These are phyloP conservation scores for Ptiloglossa arizonensis DNA, from an alignment of 1,140 invertebrate genomes.

Conservation along the genomic window DNA sequence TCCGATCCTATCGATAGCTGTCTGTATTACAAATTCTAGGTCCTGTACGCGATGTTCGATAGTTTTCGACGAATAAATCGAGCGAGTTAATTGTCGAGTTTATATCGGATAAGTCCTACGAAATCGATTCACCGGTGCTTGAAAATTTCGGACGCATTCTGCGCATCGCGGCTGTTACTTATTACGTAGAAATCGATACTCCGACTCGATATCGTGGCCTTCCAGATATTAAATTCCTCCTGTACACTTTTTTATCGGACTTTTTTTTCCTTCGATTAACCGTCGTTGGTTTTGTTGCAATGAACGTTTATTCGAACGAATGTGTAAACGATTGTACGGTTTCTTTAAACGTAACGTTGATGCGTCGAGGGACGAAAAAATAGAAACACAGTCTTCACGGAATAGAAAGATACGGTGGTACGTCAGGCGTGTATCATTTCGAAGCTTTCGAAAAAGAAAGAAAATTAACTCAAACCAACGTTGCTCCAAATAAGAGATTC, in stretches of 20 bases:
- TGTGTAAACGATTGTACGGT: no score
- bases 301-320: no score
- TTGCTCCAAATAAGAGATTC: no score
- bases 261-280: no score
- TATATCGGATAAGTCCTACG: background rate
- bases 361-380: no score
- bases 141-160: background rate
- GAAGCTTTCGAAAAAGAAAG: no score
- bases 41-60: background rate
- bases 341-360: no score
- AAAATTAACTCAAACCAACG: no score
- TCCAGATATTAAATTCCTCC: constrained; percentile 30
- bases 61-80: background rate
- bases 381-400: no score
- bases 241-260: constrained; percentile 20
- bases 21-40: background rate
- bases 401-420: no score
- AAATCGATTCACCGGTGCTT: background rate
- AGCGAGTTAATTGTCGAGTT: background rate
- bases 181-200: background rate
- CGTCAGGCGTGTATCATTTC: no score
- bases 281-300: background rate
- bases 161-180: constrained; percentile 5
- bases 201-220: constrained; percentile 15
- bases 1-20: background rate